phyloP scores from a whole-genome alignment of 2,888 invertebrate species.

The Synergus laeviventris region DNA sequence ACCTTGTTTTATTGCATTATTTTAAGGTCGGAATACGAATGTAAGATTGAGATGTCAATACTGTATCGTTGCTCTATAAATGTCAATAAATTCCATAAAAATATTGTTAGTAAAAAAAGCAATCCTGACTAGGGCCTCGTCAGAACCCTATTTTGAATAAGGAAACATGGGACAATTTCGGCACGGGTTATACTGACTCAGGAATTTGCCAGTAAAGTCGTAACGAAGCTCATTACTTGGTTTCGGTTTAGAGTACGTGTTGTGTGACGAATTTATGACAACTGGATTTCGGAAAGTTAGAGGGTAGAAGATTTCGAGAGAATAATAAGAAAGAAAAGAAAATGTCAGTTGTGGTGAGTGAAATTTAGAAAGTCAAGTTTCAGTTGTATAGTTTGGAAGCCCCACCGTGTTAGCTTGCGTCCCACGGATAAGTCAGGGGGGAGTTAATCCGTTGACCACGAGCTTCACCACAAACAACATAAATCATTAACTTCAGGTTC shows the following conservation, averaged over 20 bases:
- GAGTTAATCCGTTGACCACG: conserved; percentile 66
- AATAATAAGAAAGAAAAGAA: background rate
- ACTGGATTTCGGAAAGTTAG: background rate
- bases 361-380: conserved; percentile 49
- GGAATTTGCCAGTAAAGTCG: background rate
- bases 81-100: too few species aligned
- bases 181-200: too few species aligned
- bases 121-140: too few species aligned
- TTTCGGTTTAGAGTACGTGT: conserved; percentile 12
- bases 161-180: too few species aligned
- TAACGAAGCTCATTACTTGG: background rate
- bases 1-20: too few species aligned
- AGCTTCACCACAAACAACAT: conserved; percentile 64
- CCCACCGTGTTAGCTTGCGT: conserved; percentile 45
- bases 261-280: conserved; percentile 26
- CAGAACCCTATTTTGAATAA: too few species aligned
- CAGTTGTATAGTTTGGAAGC: conserved; percentile 41
- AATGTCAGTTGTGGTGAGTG: conserved; percentile 41
- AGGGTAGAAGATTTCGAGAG: background rate
- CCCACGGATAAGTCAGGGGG: conserved; percentile 53
- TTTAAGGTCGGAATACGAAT: too few species aligned
- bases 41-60: too few species aligned
- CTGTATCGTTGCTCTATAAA: too few species aligned
- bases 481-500: conserved; percentile 58
- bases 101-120: too few species aligned